Evolutionary conservation across 1,140 invertebrate species (phyloP), one percentile per base, ranked within the genome.

Genomic region (Subanguina moxae): DNA sequence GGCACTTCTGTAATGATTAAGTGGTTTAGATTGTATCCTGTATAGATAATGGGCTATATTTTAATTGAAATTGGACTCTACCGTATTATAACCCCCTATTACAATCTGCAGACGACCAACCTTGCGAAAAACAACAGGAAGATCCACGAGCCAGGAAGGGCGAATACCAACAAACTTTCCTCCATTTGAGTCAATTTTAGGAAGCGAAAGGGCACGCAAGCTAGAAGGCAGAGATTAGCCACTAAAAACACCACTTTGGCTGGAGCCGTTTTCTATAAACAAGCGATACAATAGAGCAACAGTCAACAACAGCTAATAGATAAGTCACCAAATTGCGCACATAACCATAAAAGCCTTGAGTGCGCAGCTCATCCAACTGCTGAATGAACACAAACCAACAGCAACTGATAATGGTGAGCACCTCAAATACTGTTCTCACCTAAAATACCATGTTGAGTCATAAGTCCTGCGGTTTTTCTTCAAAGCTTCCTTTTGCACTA

Each of bases 121-220:
- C 94, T 93, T 42, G 94, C 94, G 85, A 97, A 98, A 84, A 97
- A 97, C 88, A 98, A 94, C 0, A 97, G 87, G 62, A 95, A 88
- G 83, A 96, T 94, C 94, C 94, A 98, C 11, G 90, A 91, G 15
- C 92, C 90, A 0, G 94, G 94, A 23, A 95, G 88, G 0, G 94
- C 90, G 72, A 97, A 89, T 3, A 92, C 88, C 23, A 98, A 84
- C 42, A 97, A 89, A 7, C 90, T 90, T 83, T 97, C 94, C 84
- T 98, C 94, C 0, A 90, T 86, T 61, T 88, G 87, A 42, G 88
- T 87, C 78, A 90, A 86, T 13, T 87, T 86, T 28, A 87, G 85
- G 15, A 96, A 74, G 25, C 94, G 88, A 74, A 89, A 91, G 15
- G 93, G 93, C 74, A 97, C 92, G 84, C 92, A 94, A 0, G 89